These are phyloP conservation scores for Endomychus coccineus DNA, from an alignment of 2,888 invertebrate genomes.

Conservation along the genomic window DNA sequence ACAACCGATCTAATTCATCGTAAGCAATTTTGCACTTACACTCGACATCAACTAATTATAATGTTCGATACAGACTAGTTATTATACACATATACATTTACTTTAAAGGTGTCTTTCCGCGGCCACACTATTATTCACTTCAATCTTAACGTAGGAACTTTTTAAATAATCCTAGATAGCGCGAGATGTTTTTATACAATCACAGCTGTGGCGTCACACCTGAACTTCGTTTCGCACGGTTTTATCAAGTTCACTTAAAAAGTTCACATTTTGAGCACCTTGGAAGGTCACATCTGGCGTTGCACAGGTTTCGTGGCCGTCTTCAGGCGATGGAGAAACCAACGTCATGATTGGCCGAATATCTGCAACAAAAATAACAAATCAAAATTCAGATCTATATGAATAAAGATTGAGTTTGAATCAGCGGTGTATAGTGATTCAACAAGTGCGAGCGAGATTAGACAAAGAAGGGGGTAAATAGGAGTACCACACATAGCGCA, in stretches of 20 bases:
- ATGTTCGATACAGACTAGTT: conserved; percentile 30
- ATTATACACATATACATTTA: conserved; percentile 29
- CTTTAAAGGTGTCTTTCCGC: conserved; percentile 8
- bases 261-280: conserved; percentile 32
- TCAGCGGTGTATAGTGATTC: too few species aligned
- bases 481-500: too few species aligned
- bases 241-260: conserved; percentile 34
- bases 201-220: conserved; percentile 60
- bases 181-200: conserved; percentile 50
- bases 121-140: conserved; percentile 17
- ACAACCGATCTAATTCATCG: too few species aligned
- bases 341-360: conserved; percentile 55
- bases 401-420: too few species aligned
- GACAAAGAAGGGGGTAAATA: too few species aligned
- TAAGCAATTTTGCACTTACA: too few species aligned
- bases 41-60: too few species aligned
- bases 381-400: too few species aligned
- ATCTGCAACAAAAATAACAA: conserved; percentile 42
- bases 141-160: conserved; percentile 39
- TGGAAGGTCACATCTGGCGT: conserved; percentile 39
- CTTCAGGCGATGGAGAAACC: conserved; percentile 46
- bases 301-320: conserved; percentile 27
- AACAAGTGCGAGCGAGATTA: too few species aligned
- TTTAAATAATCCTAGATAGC: conserved; percentile 41
- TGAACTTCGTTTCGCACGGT: conserved; percentile 48